A percentile compares a stretch with the other conserved stretches of the same genome.
These are phyloP conservation scores for Chanos chanos DNA, from an alignment of 2,797 vertebrate genomes.

Conservation along the genomic window DNA sequence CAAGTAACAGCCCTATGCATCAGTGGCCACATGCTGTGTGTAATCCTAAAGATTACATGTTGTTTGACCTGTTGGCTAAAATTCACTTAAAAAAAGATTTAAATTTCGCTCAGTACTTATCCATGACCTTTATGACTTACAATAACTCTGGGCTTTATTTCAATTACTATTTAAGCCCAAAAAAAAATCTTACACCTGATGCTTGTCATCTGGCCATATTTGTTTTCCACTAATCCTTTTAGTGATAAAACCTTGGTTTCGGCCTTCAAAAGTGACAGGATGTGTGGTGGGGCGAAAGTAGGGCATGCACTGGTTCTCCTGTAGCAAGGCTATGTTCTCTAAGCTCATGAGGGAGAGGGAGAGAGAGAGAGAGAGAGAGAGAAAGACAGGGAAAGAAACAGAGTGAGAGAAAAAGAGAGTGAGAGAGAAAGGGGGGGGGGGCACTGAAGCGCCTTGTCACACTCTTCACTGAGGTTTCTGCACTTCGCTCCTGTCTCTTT, in stretches of 20 bases:
- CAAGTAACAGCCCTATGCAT: not conserved
- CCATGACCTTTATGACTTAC: too few species aligned
- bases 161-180: constrained; percentile 29
- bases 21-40: not conserved
- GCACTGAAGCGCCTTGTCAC: constrained; percentile 1
- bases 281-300: constrained; percentile 12
- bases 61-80: not conserved
- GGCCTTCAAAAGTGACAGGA: not conserved
- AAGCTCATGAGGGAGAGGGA: not conserved
- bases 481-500: constrained; percentile 52
- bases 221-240: constrained; percentile 49
- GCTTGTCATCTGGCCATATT: constrained; percentile 19
- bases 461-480: constrained; percentile 30
- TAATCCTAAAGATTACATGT: not conserved
- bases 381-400: too few species aligned
- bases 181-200: constrained; percentile 19
- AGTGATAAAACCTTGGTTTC: constrained; percentile 39
- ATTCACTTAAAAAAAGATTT: too few species aligned
- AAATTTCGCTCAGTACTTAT: not conserved
- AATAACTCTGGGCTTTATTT: too few species aligned
- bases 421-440: not conserved
- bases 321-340: not conserved
- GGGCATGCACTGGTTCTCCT: not conserved
- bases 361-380: not conserved
- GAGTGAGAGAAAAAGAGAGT: not conserved